Percentiles rank a stretch among this genome's conserved stretches.
phyloP scores from a whole-genome alignment of 2,797 vertebrate genomes.

The Lates japonicus region DNA sequence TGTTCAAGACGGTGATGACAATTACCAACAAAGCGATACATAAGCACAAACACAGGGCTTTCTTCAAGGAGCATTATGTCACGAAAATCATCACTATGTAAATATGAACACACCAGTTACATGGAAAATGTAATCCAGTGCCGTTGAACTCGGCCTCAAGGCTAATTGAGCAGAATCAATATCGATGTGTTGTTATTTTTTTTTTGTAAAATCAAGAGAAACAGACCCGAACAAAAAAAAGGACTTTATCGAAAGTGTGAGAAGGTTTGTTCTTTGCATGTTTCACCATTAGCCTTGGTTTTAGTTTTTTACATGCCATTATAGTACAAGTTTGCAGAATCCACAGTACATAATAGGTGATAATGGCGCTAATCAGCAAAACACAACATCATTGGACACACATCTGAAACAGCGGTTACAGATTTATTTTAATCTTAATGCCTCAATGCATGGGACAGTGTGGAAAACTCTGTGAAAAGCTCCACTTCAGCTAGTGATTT shows the following conservation, averaged over 20 bases:
- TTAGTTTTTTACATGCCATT: too few species aligned
- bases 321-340: too few species aligned
- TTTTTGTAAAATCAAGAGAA: conserved; percentile 75
- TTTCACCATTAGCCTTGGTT: conserved; percentile 89
- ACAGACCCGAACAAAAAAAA: conserved; percentile 53
- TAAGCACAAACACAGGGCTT: conserved; percentile 77
- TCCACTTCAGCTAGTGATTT: conserved; percentile 48
- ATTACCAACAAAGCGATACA: conserved; percentile 53
- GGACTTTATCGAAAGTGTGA: conserved; percentile 66
- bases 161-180: conserved; percentile 75
- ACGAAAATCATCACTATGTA: conserved; percentile 78
- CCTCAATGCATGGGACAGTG: conserved; percentile 72
- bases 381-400: conserved; percentile 66
- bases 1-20: conserved; percentile 49
- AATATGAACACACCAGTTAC: conserved; percentile 84
- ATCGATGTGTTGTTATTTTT: conserved; percentile 65
- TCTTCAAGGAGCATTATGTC: conserved; percentile 70
- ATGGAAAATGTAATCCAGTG: conserved; percentile 80
- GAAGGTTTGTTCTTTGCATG: conserved; percentile 80
- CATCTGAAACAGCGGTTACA: conserved; percentile 78
- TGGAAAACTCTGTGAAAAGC: conserved; percentile 41
- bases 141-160: conserved; percentile 72
- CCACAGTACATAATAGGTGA: conserved; percentile 68
- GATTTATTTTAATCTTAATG: conserved; percentile 74
- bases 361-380: conserved; percentile 61